Base-by-base conservation (phyloP, 2,888 invertebrate species). In the Subacronicta megacephala region DNA sequence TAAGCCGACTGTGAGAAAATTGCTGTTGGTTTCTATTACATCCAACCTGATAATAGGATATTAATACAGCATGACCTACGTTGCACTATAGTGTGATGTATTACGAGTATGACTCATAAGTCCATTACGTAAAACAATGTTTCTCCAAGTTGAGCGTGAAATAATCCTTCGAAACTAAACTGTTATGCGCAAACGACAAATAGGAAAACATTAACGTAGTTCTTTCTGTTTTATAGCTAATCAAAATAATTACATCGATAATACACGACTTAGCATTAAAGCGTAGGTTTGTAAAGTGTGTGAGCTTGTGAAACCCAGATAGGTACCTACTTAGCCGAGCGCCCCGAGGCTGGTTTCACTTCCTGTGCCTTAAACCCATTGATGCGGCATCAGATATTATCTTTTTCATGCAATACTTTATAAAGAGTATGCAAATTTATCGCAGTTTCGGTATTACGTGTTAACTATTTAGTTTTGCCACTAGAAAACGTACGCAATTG, bases 271-370 rank as follows among this genome's bases (percentile, higher is more conserved):
- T 56, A 56, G 43, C 29, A 17, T 33, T 43, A 15, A 59, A 57
- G 64, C 68, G 67, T 69, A 75, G 72, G 68, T 49, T 69, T 55
- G 56, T 62, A 42, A 64, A 69, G 59, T 62, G 47, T 55, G 49
- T 57, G 54, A 78, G 75, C 71, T 80, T 77, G 83, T 80, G 80
- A 78, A 70, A 70, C 63, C 53, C 41, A 59, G 60, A 58, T 69
- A n/a, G n/a, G n/a, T n/a, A n/a, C n/a, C n/a, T n/a, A 59, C 41
- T 49, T 70, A 55, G 49, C 72, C 62, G 58, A 70, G 71, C 78
- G 74, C 72, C 69, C 72, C 58, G 72, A 71, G 72, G 71, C 79
- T 67, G 74, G 81, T 87, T 88, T 85, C 84, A 83, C 84, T 87
- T 88, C 88, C 87, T 81, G 81, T 76, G 73, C 77, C 75, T 80